Base-by-base conservation (phyloP, 2,113 vertebrate species). In the Gopherus flavomarginatus region DNA sequence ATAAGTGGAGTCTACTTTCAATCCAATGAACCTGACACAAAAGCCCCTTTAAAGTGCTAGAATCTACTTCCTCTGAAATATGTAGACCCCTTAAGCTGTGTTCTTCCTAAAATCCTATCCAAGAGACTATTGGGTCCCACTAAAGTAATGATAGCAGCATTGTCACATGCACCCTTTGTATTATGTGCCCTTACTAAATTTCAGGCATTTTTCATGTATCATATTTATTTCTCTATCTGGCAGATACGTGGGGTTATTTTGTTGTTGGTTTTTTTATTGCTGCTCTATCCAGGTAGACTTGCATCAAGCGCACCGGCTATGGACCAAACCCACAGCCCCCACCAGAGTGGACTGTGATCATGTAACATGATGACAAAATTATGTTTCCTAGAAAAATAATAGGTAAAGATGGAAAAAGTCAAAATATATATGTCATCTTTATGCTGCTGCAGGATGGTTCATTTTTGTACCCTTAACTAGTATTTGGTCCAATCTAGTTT, bases 11-110 rank as follows among this genome's bases (percentile, higher is more conserved):
- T 91, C 87, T 27, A 53, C 83, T 88, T 95, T 92, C 54, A 89
- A 80, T 92, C 79, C 80, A 91, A 94, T 94, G 90, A 95, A 94
- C 75, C 83, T n/a, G 85, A 96, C 92, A 89, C 53, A 94, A 86
- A 96, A 86, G 9, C 24, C 80, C 5, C 89, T 96, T 93, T 90
- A 90, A 93, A 96, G 88, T 1, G 1, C 31, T 95, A 77, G 96
- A 96, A 62, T 92, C 31, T 89, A 42, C 22, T 17, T 88, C n/a
- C 92, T 21, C 89, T 82, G 86, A 69, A 94, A 69, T 8, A 87
- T 31, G 77, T 83, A 90, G 42, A 69, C 65, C 5, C 19, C 31
- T 52, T 59, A 89, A 94, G 77, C 86, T 91, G 94, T 97, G 47
- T n/a, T 57, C 95, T 93, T 90, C 29, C 75, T 94, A 53, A 49